Base-by-base conservation (phyloP, 2,888 invertebrate genomes). In the Stenchaetothrips biformis region DNA sequence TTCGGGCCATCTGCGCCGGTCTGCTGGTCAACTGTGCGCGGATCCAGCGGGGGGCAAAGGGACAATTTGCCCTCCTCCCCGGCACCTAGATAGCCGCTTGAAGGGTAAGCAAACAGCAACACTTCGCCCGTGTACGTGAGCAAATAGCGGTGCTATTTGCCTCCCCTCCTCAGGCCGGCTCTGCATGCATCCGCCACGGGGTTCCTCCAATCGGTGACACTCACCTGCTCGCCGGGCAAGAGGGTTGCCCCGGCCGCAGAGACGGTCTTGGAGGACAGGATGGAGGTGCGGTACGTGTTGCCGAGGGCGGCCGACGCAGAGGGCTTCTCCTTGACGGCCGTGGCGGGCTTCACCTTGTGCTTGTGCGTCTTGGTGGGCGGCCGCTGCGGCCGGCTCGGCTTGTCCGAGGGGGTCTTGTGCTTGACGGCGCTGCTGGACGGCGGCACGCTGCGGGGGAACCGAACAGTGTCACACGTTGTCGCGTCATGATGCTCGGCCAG, bases 321-420 rank as follows among this genome's bases (percentile, higher is more conserved):
- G 9, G 67, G 67, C 67, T 74, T 74, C 67, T 83, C 86, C 89
- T 89, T 89, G 89, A 89, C 88, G 88, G 88, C 67, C 21, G 67
- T 74, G 21, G 67, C 25, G 25, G 67, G 67, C 67, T 74, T 74
- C 21, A 25, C 67, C 67, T 74, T 74, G 67, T 74, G 67, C 67
- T 74, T 74, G 67, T 74, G 67, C 21, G 67, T 74, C 67, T 74
- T 74, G 67, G 67, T 25, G 67, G 67, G 48, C 2, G 86, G 86
- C 48, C 84, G 84, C 79, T 86, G 85, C 80, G 84, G 85, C 78
- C 84, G 84, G 3, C 79, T 79, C 37, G 83, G 79, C 21, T 85
- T 84, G 79, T 27, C 59, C 59, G 18, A 27, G 83, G 81, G 37
- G 37, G 37, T 37, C 37, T 37, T 37, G 37, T 37, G 37, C 37